Evolutionary conservation across 2,113 vertebrate species (phyloP), one percentile per base, ranked within the genome.

Genomic region (Albula goreensis): DNA sequence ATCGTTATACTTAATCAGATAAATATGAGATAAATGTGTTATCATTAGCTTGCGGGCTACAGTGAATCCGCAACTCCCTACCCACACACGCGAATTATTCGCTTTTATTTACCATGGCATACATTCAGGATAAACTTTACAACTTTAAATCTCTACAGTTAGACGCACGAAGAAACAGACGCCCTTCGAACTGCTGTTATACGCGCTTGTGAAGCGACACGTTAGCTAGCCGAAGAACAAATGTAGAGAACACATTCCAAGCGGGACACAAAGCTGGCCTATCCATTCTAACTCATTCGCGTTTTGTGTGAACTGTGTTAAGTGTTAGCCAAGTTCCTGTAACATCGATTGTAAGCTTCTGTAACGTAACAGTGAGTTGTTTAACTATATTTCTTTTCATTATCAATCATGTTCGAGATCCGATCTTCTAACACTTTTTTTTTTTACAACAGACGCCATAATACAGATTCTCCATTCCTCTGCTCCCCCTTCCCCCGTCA

Each of bases 211-310:
- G 31, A 15, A 66, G 60, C 60, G 60, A 74, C 70, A 74, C 70
- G 70, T 7, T 77, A 49, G 60, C 70, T n/a, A 7, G 31, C 31
- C 31, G 31, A 41, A 19, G 50, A 85, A 84, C 70, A 84, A 78
- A 78, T 17, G 49, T 51, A 48, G 78, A 79, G 49, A 79, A 79
- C 70, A 22, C 70, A 74, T 74, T 74, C n/a, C 83, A 78, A 74
- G 83, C 56, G 6, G 60, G 56, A 51, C 57, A 81, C 80, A 86
- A 86, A 82, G 85, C 60, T 74, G 85, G 85, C 85, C 85, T 86
- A 70, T 81, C 63, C 85, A 63, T 70, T 70, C 80, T 66, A 48
- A 50, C 84, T 48, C 52, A 11, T 13, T 66, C 31, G 52, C 60
- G n/a, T 80, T 49, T 50, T 49, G 78, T 49, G 78, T 80, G 19